Evolutionary conservation across 2,113 vertebrate species (phyloP).

Genomic region (Bolborhynchus lineola): DNA sequence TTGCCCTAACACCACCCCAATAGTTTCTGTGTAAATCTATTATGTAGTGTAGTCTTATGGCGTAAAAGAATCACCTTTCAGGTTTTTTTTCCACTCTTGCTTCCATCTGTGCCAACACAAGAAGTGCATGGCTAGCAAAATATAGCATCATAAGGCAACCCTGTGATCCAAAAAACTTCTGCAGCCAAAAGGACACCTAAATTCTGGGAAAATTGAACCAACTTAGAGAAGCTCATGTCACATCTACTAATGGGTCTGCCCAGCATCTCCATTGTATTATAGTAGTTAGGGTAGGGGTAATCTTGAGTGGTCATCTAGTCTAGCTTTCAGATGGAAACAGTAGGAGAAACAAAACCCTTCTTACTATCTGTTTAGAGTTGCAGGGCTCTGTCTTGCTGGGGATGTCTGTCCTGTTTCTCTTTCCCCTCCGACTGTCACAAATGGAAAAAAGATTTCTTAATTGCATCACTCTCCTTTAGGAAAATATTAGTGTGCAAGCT

Average conservation of each 20-base stretch:
- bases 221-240: not conserved
- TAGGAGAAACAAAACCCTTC: not conserved
- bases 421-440: not conserved
- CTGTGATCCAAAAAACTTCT: not conserved
- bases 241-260: not conserved
- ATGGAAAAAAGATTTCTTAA: not conserved
- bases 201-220: not conserved
- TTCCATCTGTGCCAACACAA: not conserved
- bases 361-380: not conserved
- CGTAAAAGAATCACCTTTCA: not conserved
- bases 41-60: not conserved
- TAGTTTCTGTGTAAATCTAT: not conserved
- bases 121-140: not conserved
- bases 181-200: not conserved
- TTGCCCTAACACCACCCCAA: not conserved
- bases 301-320: not conserved
- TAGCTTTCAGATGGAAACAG: not conserved
- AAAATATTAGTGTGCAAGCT: not conserved
- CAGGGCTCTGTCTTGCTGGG: not conserved
- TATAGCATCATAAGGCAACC: fast-evolving
- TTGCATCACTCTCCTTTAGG: not conserved
- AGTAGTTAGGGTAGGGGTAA: not conserved
- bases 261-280: not conserved
- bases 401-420: not conserved
- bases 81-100: not conserved